Base-by-base conservation (phyloP, 2,888 invertebrate species). In the Pristionchus entomophagus region DNA sequence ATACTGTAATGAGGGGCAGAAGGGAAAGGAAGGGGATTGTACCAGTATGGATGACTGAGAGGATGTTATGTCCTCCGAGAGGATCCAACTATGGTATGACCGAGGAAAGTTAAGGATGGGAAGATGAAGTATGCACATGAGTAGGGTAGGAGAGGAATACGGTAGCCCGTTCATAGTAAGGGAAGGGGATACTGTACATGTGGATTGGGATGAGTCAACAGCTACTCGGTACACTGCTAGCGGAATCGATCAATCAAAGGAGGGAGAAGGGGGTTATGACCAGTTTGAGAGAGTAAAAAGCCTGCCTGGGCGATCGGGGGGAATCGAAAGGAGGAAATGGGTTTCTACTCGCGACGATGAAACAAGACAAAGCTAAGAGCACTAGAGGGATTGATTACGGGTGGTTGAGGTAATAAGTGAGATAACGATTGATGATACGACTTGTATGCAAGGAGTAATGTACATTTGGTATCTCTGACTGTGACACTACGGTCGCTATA, bases 161-260 rank as follows among this genome's bases (percentile, higher is more conserved):
- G 22, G 35, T 56, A 56, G 81, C 53, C 56, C 56, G 81, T 56
- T 81, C 53, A 56, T 56, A 81, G 32, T 53, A 38, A 45, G 53
- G 35, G 81, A 81, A 81, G 81, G 81, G 81, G 53, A 81, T 81
- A 81, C 81, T 81, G 81, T 81, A 81, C 81, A 81, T 35, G 81
- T 8, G 14, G 35, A 56, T 35, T n/a, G n/a, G n/a, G n/a, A n/a
- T n/a, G n/a, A 22, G 29, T 12, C n/a, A 81, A n/a, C 38, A 56
- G 35, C 81, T 80, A 80, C 80, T 35, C 80, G 80, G 53, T 51
- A 45, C 49, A 51, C 26, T 49, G n/a, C 49, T 78, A 78, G 49
- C 45, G 78, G 49, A 26, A 29, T 29, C 35, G 35, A 65, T 65
- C 35, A 32, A 65, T 32, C 65, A n/a, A n/a, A n/a, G n/a, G n/a